Evolutionary conservation across 1,140 invertebrate species (phyloP).

Genomic region (Coelopa frigida): DNA sequence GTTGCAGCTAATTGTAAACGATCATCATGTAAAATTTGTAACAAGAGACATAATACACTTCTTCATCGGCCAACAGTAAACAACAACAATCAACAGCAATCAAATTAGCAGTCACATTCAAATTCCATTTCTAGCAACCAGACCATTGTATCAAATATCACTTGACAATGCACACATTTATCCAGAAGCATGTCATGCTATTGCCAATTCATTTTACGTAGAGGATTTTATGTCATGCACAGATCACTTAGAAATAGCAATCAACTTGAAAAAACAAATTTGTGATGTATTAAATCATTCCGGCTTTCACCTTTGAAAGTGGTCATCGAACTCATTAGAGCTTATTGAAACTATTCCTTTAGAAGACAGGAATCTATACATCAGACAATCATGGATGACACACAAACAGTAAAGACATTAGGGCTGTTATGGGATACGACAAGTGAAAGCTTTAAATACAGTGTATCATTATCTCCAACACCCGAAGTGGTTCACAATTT

Average conservation of each 20-base stretch:
- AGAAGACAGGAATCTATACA: background rate
- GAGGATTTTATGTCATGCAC: conserved; percentile 9
- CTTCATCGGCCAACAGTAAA: too few species aligned
- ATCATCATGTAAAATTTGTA: too few species aligned
- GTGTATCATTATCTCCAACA: background rate
- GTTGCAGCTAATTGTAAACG: too few species aligned
- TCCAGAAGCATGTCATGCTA: background rate
- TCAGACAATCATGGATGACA: background rate
- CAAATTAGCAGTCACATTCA: too few species aligned
- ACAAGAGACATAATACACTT: too few species aligned
- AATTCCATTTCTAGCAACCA: conserved; percentile 7
- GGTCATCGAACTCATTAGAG: conserved; percentile 17
- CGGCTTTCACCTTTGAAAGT: conserved; percentile 27
- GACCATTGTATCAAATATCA: conserved; percentile 3
- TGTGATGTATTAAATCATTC: conserved; percentile 12
- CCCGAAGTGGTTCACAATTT: background rate
- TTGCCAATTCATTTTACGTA: conserved; percentile 6
- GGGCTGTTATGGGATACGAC: conserved; percentile 3
- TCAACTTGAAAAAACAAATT: background rate
- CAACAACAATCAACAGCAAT: too few species aligned
- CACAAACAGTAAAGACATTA: conserved; percentile 2
- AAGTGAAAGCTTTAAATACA: conserved; percentile 2
- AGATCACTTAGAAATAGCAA: background rate
- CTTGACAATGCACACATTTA: background rate
- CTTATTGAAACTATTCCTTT: conserved; percentile 8